A percentile compares a stretch with the other conserved stretches of the same genome.
Evolutionary conservation across 2,888 invertebrate species (phyloP).

Genomic region (Parnassius apollo): DNA sequence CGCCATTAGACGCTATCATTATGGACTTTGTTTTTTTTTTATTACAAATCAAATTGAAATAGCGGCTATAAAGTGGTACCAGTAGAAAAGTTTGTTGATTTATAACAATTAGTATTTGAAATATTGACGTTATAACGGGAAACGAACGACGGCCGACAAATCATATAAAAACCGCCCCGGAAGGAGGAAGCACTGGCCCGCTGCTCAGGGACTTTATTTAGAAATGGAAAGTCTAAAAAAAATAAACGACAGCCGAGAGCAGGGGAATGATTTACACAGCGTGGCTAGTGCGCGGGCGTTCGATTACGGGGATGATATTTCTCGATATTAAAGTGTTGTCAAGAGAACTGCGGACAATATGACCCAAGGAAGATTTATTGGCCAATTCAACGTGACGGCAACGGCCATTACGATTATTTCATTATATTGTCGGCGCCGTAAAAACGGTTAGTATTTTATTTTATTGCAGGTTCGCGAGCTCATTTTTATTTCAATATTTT

Average conservation of each 20-base stretch:
- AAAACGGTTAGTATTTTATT: slow-evolving; percentile 79
- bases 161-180: slow-evolving; percentile 79
- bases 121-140: slow-evolving; percentile 80
- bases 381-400: slow-evolving; percentile 74
- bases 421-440: slow-evolving; percentile 80
- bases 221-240: slow-evolving; percentile 80
- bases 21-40: slow-evolving; percentile 56
- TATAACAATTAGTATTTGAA: slow-evolving; percentile 81
- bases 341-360: slow-evolving; percentile 79
- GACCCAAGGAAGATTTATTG: slow-evolving; percentile 79
- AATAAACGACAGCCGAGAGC: slow-evolving; percentile 73
- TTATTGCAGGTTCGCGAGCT: slow-evolving; percentile 68
- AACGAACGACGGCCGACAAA: slow-evolving; percentile 78
- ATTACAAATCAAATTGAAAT: slow-evolving; percentile 68
- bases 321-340: slow-evolving; percentile 81
- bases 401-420: slow-evolving; percentile 80
- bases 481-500: slow-evolving; percentile 79
- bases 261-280: slow-evolving; percentile 73
- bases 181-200: slow-evolving; percentile 78
- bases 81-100: slow-evolving; percentile 70
- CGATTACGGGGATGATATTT: slow-evolving; percentile 80
- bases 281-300: slow-evolving; percentile 66
- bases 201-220: slow-evolving; percentile 78
- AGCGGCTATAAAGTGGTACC: slow-evolving; percentile 59
- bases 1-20: slow-evolving; percentile 38